Conservation (phyloP, 2,888 invertebrate genomes). For the Gnatocerus cornutus region DNA sequence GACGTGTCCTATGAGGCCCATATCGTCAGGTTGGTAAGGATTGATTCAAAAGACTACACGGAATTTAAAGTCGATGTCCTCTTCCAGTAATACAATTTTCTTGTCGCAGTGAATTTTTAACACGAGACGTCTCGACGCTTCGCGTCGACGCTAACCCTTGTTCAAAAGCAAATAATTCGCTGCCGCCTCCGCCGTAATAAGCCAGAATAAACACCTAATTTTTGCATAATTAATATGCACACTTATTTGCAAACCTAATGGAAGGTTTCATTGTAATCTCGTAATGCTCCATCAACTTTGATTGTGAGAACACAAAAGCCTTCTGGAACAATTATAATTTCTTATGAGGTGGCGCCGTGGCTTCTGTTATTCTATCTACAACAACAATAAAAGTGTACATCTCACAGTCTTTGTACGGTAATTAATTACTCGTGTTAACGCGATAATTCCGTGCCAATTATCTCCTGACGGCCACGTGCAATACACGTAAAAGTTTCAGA, state of each 20-base stretch:
- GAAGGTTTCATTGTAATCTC: conserved; percentile 55
- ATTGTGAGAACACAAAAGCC: conserved; percentile 40
- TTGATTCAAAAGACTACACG: no score
- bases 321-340: conserved; percentile 35
- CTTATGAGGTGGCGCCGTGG: conserved; percentile 19
- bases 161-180: conserved; percentile 50
- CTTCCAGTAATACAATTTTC: no score
- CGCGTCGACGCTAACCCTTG: not conserved
- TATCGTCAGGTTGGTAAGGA: conserved; percentile 79
- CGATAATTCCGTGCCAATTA: conserved; percentile 25
- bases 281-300: conserved; percentile 51
- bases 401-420: conserved; percentile 13
- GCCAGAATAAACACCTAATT: conserved; percentile 58
- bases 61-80: not conserved
- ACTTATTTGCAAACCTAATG: conserved; percentile 57
- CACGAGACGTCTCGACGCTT: conserved; percentile 6
- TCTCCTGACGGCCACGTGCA: no score
- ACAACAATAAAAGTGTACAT: conserved; percentile 29
- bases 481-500: no score
- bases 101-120: not conserved
- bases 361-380: conserved; percentile 2
- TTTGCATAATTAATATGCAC: conserved; percentile 58
- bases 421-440: conserved; percentile 38
- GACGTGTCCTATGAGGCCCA: conserved; percentile 94
- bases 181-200: conserved; percentile 49